Percentiles rank a stretch among this genome's conserved stretches.
phyloP scores from a whole-genome alignment of 2,797 vertebrate genomes.

The Chiroxiphia lanceolata region DNA sequence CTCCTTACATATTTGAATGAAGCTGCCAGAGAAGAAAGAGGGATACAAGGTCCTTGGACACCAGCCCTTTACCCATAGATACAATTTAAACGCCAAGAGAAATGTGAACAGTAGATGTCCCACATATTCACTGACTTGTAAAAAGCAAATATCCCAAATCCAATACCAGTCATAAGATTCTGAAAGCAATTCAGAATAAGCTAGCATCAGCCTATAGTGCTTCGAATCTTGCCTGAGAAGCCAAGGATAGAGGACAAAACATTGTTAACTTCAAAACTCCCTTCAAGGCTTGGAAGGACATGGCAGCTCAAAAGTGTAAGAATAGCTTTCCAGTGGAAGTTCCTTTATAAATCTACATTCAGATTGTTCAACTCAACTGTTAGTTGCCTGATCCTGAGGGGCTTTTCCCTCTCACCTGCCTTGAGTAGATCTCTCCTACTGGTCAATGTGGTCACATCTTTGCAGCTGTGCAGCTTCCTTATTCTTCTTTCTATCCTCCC shows the following conservation, averaged over 20 bases:
- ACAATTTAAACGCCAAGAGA: background rate
- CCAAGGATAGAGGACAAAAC: background rate
- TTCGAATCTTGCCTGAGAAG: background rate
- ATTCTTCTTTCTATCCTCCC: background rate
- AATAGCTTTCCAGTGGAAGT: background rate
- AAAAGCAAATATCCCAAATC: background rate
- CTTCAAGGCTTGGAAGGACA: background rate
- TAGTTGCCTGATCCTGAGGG: background rate
- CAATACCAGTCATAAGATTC: background rate
- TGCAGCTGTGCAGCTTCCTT: background rate
- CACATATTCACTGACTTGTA: background rate
- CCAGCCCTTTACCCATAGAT: background rate
- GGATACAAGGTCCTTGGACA: background rate
- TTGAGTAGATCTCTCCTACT: background rate
- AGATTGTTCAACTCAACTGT: background rate
- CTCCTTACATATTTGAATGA: background rate
- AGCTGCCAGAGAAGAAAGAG: background rate
- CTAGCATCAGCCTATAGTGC: background rate
- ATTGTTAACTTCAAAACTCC: background rate
- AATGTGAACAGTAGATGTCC: background rate
- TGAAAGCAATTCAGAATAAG: background rate
- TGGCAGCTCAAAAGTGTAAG: background rate
- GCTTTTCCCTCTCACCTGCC: background rate
- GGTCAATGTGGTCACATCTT: background rate
- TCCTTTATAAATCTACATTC: background rate